Evolutionary conservation across 2,888 invertebrate species (phyloP).

Genomic region (Parnassius smintheus): DNA sequence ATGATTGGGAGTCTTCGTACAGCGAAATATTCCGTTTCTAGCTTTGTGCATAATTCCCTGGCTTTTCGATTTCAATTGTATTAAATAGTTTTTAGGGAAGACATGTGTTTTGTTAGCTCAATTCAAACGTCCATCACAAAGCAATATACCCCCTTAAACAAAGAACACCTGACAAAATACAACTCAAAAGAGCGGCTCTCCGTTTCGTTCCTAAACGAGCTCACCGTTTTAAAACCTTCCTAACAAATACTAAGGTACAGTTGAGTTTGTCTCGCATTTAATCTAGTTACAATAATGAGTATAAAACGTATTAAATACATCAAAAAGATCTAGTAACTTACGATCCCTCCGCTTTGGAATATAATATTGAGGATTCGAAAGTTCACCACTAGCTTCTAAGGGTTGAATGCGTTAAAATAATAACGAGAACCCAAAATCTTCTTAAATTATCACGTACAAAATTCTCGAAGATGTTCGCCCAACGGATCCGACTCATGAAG

Average conservation of each 20-base stretch:
- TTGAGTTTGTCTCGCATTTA: conserved; percentile 52
- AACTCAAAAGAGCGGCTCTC: conserved; percentile 3
- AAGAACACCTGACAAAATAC: conserved; percentile 1
- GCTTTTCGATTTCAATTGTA: conserved; percentile 20
- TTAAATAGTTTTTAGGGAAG: conserved; percentile 1
- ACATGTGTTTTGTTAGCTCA: conserved; percentile 1
- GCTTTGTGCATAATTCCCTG: conserved; percentile 14
- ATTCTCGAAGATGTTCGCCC: conserved; percentile 48
- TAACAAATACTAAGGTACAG: conserved; percentile 44
- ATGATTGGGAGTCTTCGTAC: conserved; percentile 23
- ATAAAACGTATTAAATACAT: conserved; percentile 78
- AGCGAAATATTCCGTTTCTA: background rate
- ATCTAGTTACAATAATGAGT: conserved; percentile 71
- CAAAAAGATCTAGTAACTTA: conserved; percentile 67
- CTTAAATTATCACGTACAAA: conserved; percentile 50
- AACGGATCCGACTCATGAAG: background rate
- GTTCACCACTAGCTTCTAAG: conserved; percentile 3
- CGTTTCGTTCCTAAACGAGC: conserved; percentile 33
- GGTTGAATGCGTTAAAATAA: conserved; percentile 11
- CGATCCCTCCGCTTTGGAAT: conserved; percentile 45
- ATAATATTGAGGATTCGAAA: conserved; percentile 11
- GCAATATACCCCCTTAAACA: background rate
- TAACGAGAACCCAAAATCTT: conserved; percentile 42
- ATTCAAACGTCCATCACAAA: background rate
- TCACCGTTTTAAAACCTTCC: conserved; percentile 39